Evolutionary conservation across 2,888 invertebrate genomes (phyloP).

Genomic region (Pomacea canaliculata): DNA sequence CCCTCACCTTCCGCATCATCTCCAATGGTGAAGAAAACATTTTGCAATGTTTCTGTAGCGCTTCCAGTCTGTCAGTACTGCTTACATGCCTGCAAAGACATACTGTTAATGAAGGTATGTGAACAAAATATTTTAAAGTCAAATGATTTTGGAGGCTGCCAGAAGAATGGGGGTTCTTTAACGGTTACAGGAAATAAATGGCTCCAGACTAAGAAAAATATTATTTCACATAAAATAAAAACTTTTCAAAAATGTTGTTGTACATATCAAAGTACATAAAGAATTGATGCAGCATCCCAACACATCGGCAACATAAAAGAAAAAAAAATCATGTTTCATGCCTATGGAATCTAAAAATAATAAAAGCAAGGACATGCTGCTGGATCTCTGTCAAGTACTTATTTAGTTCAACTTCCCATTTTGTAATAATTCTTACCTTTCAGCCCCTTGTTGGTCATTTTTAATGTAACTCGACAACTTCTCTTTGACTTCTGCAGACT

Average conservation of each 20-base stretch:
- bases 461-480: conserved; percentile 94
- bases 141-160: neutral
- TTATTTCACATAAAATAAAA: neutral
- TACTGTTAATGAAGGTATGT: neutral
- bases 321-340: too few species aligned
- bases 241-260: too few species aligned
- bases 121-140: neutral
- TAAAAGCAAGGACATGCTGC: too few species aligned
- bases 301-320: too few species aligned
- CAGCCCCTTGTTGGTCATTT: conserved; percentile 73
- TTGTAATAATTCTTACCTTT: conserved; percentile 11
- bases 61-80: conserved; percentile 82
- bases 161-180: too few species aligned
- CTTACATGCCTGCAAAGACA: conserved; percentile 78
- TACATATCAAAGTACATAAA: too few species aligned
- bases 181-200: neutral
- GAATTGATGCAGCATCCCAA: too few species aligned
- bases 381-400: too few species aligned
- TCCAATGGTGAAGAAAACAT: conserved; percentile 94
- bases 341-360: too few species aligned
- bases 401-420: too few species aligned
- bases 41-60: conserved; percentile 90
- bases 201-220: neutral
- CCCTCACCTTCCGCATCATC: conserved; percentile 76
- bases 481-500: conserved; percentile 91